Evolutionary conservation across 1,140 invertebrate species (phyloP).

Genomic region (Nymphalis io): DNA sequence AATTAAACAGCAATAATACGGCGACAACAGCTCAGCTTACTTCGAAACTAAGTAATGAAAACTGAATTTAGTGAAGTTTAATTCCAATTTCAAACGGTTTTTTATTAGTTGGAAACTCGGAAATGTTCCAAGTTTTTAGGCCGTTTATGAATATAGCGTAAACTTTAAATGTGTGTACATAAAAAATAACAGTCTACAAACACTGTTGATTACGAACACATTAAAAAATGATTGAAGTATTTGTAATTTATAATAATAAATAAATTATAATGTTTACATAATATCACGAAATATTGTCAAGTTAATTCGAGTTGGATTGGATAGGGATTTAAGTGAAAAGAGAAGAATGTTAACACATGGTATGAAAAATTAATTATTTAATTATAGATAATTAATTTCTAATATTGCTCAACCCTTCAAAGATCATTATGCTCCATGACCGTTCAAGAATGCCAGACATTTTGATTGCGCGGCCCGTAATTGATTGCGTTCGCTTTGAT

Average conservation of each 20-base stretch:
- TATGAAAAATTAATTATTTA: background rate
- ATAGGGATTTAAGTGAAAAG: no score
- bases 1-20: constrained; percentile 79
- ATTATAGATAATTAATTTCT: constrained; percentile 6
- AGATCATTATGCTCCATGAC: constrained; percentile 41
- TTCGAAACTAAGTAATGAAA: constrained; percentile 40
- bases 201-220: no score
- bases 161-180: no score
- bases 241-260: no score
- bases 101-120: background rate
- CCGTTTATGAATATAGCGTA: no score
- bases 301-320: no score
- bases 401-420: constrained; percentile 43
- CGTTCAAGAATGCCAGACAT: constrained; percentile 57
- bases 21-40: constrained; percentile 53
- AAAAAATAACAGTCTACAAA: no score
- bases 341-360: background rate
- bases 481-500: constrained; percentile 68
- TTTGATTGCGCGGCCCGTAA: constrained; percentile 66
- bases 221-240: no score
- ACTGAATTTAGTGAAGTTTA: constrained; percentile 6
- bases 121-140: no score
- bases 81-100: background rate
- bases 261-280: no score
- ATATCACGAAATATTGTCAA: no score